Conservation (phyloP, 1,140 invertebrate species). For the Anoplophora glabripennis region DNA sequence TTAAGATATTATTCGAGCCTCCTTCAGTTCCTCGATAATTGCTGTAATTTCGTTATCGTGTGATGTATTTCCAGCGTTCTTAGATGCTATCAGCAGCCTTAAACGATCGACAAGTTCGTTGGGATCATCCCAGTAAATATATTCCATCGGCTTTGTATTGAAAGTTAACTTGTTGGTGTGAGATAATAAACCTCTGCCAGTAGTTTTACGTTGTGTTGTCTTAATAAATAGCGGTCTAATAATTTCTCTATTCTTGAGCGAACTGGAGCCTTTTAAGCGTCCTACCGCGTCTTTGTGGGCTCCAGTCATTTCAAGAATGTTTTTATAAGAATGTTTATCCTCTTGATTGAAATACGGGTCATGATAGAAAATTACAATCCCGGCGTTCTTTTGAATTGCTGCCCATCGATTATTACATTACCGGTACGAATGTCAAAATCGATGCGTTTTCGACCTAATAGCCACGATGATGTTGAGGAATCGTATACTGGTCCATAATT, state of each 20-base stretch:
- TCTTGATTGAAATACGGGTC: slow-evolving; percentile 25
- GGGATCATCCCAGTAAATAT: slow-evolving; percentile 47
- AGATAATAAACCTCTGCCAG: neutral
- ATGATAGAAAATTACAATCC: slow-evolving; percentile 31
- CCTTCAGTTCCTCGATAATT: slow-evolving; percentile 44
- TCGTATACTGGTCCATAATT: slow-evolving; percentile 11
- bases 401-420: neutral
- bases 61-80: slow-evolving; percentile 41
- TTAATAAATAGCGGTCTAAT: slow-evolving; percentile 22
- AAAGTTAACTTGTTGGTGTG: neutral
- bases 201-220: neutral
- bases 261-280: slow-evolving; percentile 24
- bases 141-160: slow-evolving; percentile 29
- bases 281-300: slow-evolving; percentile 25
- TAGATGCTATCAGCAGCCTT: slow-evolving; percentile 40
- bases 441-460: neutral
- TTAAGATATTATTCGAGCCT: slow-evolving; percentile 19
- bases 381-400: slow-evolving; percentile 11
- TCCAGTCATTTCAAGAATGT: slow-evolving; percentile 32
- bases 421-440: slow-evolving; percentile 7
- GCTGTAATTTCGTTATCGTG: slow-evolving; percentile 48
- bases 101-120: slow-evolving; percentile 47
- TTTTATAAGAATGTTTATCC: slow-evolving; percentile 33
- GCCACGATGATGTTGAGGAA: slow-evolving; percentile 9
- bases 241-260: slow-evolving; percentile 25